Base-by-base conservation (phyloP, 2,888 invertebrate genomes). In the Drosophila anceps region DNA sequence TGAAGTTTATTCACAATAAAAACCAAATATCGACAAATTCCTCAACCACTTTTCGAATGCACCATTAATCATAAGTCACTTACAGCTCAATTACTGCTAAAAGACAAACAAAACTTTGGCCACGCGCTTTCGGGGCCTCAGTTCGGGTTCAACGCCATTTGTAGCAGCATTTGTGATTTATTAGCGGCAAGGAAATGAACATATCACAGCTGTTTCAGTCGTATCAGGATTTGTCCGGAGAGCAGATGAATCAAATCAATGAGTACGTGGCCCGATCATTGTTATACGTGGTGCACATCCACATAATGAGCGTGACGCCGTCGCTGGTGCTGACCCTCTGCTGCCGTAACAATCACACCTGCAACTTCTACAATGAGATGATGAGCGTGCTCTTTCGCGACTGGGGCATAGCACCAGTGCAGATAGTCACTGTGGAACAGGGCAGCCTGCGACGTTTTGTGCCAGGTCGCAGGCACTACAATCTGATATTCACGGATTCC, bases 401-500 rank as follows among this genome's bases (percentile, higher is more conserved):
- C n/a, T 87, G 83, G 85, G 77, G 81, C 35, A 68, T 82, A 6
- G 75, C 80, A 0, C 84, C 81, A 13, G 59, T 89, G 0, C 90
- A 91, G 66, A 86, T 91, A 20, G 82, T 90, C 2, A 69, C 68
- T 5, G 81, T 88, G 31, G 50, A 72, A 20, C 65, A 59, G 12
- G 66, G 69, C 0, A 20, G 51, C 1, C 33, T 33, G 8, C 57
- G 62, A 0, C 73, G n/a, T 0, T 57, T 63, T 5, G 54, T 86
- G 0, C 61, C 76, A 0, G 88, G 86, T 0, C 83, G 84, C 0
- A 51, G 87, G 24, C 79, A 84, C 18, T 84, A 65, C 35, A 86
- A 86, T 46, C 62, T 86, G 0, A 81, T 86, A 43, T 90, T 91
- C 46, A 79, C 88, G 2, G 92, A 92, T 53, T 91, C 91, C 0